A percentile compares a stretch with the other conserved stretches of the same genome.
Evolutionary conservation across 2,888 invertebrate genomes (phyloP).

Genomic region (Furcula furcula): DNA sequence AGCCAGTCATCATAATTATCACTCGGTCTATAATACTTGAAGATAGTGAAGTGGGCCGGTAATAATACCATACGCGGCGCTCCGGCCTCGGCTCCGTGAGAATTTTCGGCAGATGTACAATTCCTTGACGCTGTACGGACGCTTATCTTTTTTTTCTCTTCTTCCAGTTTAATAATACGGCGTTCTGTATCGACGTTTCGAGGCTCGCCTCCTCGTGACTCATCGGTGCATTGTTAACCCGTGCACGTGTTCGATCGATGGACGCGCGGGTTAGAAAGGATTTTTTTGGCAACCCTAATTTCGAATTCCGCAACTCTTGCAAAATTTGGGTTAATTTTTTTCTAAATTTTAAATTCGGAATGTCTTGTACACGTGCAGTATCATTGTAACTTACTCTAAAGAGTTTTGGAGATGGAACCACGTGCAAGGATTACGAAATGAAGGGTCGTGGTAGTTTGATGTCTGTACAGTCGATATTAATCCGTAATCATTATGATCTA

Average conservation of each 20-base stretch:
- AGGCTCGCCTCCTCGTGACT: constrained; percentile 63
- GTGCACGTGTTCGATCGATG: constrained; percentile 74
- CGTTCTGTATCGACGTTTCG: constrained; percentile 62
- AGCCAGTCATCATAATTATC: constrained; percentile 70
- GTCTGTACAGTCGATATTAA: constrained; percentile 28
- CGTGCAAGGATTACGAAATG: constrained; percentile 42
- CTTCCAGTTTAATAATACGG: constrained; percentile 68
- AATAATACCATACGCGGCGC: constrained; percentile 71
- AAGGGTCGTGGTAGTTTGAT: constrained; percentile 32
- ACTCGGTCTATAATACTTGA: constrained; percentile 59
- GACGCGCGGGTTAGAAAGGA: constrained; percentile 77
- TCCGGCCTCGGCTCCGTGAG: constrained; percentile 69
- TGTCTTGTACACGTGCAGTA: constrained; percentile 47
- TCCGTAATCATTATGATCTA: constrained; percentile 44
- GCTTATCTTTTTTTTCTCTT: constrained; percentile 75
- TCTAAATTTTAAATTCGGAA: constrained; percentile 49
- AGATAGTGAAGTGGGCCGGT: constrained; percentile 63
- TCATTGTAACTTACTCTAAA: constrained; percentile 29
- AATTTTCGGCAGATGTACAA: constrained; percentile 82
- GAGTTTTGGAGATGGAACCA: constrained; percentile 21
- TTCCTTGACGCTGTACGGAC: constrained; percentile 76
- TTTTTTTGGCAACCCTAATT: constrained; percentile 80
- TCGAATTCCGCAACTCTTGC: constrained; percentile 80
- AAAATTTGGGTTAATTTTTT: constrained; percentile 70
- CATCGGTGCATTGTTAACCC: constrained; percentile 68